phyloP scores from a whole-genome alignment of 2,113 vertebrate genomes.

The Tachuris rubrigastra region DNA sequence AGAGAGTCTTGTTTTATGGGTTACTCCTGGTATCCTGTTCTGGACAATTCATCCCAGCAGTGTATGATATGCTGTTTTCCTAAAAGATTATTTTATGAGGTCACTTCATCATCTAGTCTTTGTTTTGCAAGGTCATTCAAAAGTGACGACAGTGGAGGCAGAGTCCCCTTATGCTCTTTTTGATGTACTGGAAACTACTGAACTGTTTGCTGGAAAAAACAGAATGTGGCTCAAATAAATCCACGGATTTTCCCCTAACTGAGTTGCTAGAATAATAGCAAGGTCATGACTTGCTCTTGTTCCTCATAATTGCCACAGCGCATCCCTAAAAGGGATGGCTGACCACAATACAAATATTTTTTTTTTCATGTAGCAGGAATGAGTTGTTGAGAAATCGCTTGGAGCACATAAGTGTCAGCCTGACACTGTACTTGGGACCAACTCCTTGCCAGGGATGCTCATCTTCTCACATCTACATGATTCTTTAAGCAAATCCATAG shows the following conservation, averaged over 20 bases:
- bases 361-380: background rate
- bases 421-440: background rate
- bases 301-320: background rate
- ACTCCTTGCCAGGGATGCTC: background rate
- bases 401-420: background rate
- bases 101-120: background rate
- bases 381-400: background rate
- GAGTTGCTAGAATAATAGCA: background rate
- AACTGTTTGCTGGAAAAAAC: background rate
- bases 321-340: background rate
- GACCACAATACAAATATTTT: background rate
- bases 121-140: background rate
- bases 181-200: background rate
- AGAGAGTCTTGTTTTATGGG: background rate
- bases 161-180: background rate
- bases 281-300: background rate
- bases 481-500: background rate
- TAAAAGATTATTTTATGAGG: background rate
- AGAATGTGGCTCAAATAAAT: background rate
- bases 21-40: background rate
- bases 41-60: background rate
- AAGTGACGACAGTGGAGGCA: background rate
- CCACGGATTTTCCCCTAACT: background rate
- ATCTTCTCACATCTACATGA: background rate
- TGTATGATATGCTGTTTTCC: background rate